These are phyloP conservation scores for Leptinotarsa haldemani DNA, from an alignment of 2,888 invertebrate species.

Conservation along the genomic window DNA sequence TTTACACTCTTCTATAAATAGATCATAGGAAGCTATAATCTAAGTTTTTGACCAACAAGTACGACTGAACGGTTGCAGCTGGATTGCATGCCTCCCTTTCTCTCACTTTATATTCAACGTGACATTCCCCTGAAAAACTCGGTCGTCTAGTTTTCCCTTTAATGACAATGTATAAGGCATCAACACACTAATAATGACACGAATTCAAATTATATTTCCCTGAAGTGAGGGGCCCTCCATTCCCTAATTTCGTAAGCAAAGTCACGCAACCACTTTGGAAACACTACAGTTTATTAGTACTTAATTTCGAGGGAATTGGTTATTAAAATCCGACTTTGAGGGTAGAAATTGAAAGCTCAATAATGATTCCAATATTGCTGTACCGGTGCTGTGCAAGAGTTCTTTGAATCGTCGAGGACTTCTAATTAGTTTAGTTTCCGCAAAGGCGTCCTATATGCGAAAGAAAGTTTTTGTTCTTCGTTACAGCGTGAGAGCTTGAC, in stretches of 20 bases:
- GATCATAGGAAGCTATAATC: too few species aligned
- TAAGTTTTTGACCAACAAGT: neutral
- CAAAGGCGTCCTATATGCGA: neutral
- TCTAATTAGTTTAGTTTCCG: slow-evolving; percentile 12
- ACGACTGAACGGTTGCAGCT: neutral
- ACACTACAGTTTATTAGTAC: slow-evolving; percentile 44
- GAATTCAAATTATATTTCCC: slow-evolving; percentile 38
- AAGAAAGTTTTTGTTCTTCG: neutral
- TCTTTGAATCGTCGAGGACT: neutral
- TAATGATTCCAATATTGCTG: slow-evolving; percentile 34
- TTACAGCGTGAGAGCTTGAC: neutral
- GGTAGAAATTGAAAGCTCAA: slow-evolving; percentile 36
- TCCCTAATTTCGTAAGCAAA: slow-evolving; percentile 42
- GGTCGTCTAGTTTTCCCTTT: slow-evolving; percentile 1
- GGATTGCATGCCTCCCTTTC: neutral
- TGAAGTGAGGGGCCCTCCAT: slow-evolving; percentile 31
- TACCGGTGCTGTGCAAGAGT: slow-evolving; percentile 23
- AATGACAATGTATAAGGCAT: slow-evolving; percentile 18
- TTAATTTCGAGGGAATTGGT: slow-evolving; percentile 41
- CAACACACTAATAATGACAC: slow-evolving; percentile 21
- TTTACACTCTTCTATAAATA: too few species aligned
- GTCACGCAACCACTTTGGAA: slow-evolving; percentile 45
- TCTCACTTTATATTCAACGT: neutral
- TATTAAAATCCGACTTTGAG: slow-evolving; percentile 36
- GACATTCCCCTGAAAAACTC: neutral